A percentile compares a stretch with the other conserved stretches of the same genome.
Evolutionary conservation across 2,888 invertebrate species (phyloP).

Genomic region (Drosophila stalkeri): DNA sequence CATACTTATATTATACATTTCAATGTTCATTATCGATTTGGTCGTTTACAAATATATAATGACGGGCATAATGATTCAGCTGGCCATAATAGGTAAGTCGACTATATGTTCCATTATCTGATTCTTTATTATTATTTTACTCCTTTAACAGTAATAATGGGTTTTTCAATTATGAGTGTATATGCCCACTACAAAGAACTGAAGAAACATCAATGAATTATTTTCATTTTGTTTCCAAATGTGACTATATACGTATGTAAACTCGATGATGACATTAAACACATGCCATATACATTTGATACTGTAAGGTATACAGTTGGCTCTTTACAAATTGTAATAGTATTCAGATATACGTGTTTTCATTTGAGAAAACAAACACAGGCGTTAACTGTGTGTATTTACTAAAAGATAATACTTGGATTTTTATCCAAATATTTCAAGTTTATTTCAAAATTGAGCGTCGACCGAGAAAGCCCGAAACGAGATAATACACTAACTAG

Average conservation of each 20-base stretch:
- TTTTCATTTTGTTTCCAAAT: background rate
- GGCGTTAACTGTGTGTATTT: constrained; percentile 1
- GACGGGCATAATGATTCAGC: background rate
- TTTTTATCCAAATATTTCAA: constrained; percentile 11
- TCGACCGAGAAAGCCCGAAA: background rate
- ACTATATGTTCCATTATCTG: background rate
- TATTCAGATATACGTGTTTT: background rate
- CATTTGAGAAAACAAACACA: constrained; percentile 4
- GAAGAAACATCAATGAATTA: background rate
- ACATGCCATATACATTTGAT: too few species aligned
- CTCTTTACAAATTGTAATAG: background rate
- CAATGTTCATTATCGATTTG: constrained; percentile 9
- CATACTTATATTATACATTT: background rate
- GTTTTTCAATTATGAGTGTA: constrained; percentile 23
- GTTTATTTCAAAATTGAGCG: constrained; percentile 35
- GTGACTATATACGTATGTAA: background rate
- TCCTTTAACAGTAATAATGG: constrained; percentile 10
- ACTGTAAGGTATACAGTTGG: constrained; percentile 5
- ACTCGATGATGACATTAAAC: background rate
- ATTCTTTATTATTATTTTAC: background rate
- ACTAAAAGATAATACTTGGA: constrained; percentile 6
- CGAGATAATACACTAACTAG: background rate
- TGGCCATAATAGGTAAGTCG: background rate
- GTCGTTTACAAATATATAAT: background rate
- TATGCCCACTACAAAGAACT: background rate